Base-by-base conservation (phyloP, 2,797 vertebrate species). In the Otolemur crassicaudatus region DNA sequence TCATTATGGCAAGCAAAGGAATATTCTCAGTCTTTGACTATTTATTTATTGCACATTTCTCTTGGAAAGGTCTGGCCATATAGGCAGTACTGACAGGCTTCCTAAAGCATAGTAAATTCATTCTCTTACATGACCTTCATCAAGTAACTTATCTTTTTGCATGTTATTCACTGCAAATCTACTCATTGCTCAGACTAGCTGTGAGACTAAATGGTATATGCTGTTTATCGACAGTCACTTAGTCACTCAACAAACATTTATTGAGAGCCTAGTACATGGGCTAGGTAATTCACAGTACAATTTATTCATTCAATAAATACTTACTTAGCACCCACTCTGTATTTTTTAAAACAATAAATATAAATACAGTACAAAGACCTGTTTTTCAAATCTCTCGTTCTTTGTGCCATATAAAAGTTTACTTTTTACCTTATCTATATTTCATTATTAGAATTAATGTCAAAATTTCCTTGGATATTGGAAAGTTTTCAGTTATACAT, bases 391-490 rank as follows among this genome's bases (percentile, higher is more conserved):
- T 72, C 19, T 76, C 7, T 92, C 13, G 5, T 40, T 73, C 25
- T 65, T 58, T 56, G 25, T 97, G 37, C 13, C 40, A 92, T 96
- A 90, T 34, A 86, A 70, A 85, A 58, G 17, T 61, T 94, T 83
- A 88, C 12, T 88, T 96, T 88, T 12, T 67, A 90, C 9, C 87
- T 94, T 93, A 81, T 93, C 37, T 60, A 46, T 49, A 76, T 94
- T 86, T 95, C 79, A 43, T n/a, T 29, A 67, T 91, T 86, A 60
- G 70, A 90, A 94, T 85, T 63, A 93, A 87, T 94, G 91, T 95
- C n/a, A 95, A 95, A 94, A 49, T 86, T 14, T 96, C 10, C 7
- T 90, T 90, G n/a, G 12, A 72, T 88, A 22, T 92, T 82, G 34
- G n/a, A 5, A 53, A 94, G 14, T 23, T 86, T 86, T 79, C 31